Evolutionary conservation across 1,140 invertebrate genomes (phyloP), one percentile per base, ranked within the genome.

Genomic region (Aphidius ervi): DNA sequence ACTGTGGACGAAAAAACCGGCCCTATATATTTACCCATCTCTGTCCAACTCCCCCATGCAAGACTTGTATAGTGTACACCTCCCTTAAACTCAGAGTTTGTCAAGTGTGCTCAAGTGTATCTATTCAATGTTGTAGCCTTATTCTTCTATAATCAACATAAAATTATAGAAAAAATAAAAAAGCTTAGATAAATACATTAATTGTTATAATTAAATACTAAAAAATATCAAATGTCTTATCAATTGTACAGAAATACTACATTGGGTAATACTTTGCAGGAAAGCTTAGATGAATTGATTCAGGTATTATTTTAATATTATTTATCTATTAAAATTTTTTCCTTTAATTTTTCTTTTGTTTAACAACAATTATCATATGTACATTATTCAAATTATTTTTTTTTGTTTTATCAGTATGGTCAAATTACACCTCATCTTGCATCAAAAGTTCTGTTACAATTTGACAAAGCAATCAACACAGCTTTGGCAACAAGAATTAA

Each of bases 241-340:
- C 96, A 99, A 82, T 81, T 99, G 16, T 99, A 99, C 76, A 87
- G 97, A 78, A 98, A 98, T 72, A 99, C 97, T 10, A 99, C 97
- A 2, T 83, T 99, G 63, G 97, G 97, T 1, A 93, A 96, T 74
- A 97, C 96, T 2, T 80, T 99, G 52, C 95, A 98, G 78, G 95
- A 98, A 81, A 96, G 91, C 76, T 82, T 98, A 6, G 95, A 98
- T 70, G 95, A 98, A 81, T 79, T 97, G 49, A 91, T 97, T 70
- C 91, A 89, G 81, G 88, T 88, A 74, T 66, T 63, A 49, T 45
- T 58, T n/a, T 46, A 48, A 46, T 45, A 43, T 37, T 54, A 37
- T 54, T 16, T n/a, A 10, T 46, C 48, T 56, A 20, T 31, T n/a
- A 37, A n/a, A n/a, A 16, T 62, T 65, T 52, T 68, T 58, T 65